phyloP scores from a whole-genome alignment of 2,797 vertebrate genomes.

The Meriones psammophilus region DNA sequence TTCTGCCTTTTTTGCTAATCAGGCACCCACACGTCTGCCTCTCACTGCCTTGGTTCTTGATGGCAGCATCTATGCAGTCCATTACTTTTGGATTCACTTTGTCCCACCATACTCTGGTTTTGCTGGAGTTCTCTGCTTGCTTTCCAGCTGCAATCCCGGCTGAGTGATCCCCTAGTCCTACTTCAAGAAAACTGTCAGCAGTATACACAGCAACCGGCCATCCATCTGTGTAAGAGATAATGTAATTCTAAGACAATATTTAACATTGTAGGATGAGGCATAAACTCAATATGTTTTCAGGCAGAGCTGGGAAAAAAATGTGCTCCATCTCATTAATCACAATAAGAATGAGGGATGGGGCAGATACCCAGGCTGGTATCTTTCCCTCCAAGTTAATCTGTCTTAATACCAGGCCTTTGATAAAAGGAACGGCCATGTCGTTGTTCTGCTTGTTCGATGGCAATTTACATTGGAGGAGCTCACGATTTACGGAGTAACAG shows the following conservation, averaged over 20 bases:
- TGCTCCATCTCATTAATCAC: slow-evolving; percentile 86
- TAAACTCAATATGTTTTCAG: slow-evolving; percentile 86
- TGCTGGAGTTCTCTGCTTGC: background rate
- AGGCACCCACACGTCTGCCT: background rate
- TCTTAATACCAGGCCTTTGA: slow-evolving; percentile 85
- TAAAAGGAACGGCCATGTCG: slow-evolving; percentile 81
- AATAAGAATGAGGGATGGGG: slow-evolving; percentile 87
- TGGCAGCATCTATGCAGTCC: background rate
- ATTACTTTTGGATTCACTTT: slow-evolving; percentile 41
- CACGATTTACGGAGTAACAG: slow-evolving; percentile 82
- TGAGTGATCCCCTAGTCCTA: slow-evolving; percentile 76
- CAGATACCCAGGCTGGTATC: slow-evolving; percentile 80
- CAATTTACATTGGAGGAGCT: slow-evolving; percentile 74
- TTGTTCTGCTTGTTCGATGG: slow-evolving; percentile 79
- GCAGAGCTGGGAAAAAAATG: slow-evolving; percentile 77
- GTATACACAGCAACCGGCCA: slow-evolving; percentile 67
- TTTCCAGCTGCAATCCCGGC: slow-evolving; percentile 65
- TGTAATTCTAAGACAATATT: slow-evolving; percentile 86
- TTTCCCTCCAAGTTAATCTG: slow-evolving; percentile 86
- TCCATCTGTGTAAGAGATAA: slow-evolving; percentile 85
- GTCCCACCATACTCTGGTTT: background rate
- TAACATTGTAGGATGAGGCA: slow-evolving; percentile 82
- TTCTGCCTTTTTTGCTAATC: background rate
- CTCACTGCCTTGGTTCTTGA: background rate
- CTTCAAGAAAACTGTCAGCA: slow-evolving; percentile 79